Percentiles rank a stretch among this genome's conserved stretches.
Conservation (phyloP, 2,888 invertebrate genomes). For the Melinaea marsaeus region DNA sequence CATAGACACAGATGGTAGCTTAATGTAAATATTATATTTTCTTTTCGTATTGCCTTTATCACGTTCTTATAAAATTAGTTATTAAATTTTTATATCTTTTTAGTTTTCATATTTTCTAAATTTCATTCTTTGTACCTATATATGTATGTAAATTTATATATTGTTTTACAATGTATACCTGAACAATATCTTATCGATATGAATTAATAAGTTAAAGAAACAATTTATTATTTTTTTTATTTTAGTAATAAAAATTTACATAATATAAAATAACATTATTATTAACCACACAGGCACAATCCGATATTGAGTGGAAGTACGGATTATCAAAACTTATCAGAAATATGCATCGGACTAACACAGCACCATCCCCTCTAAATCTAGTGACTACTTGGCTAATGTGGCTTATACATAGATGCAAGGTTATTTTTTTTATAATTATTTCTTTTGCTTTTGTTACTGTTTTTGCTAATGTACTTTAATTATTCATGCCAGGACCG, state of each 20-base stretch:
- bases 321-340: conserved; percentile 98
- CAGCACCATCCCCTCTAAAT: conserved; percentile 98
- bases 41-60: no score
- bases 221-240: background rate
- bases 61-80: no score
- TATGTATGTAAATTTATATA: no score
- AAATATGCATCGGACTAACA: conserved; percentile 98
- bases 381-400: conserved; percentile 96
- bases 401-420: conserved; percentile 89
- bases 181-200: no score
- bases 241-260: background rate
- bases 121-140: no score
- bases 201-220: no score
- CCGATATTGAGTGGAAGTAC: conserved; percentile 99
- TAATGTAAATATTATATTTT: no score
- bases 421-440: conserved; percentile 62
- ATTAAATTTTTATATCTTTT: no score
- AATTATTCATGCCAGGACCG: conserved; percentile 67
- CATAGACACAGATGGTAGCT: no score
- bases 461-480: background rate
- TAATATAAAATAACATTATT: background rate
- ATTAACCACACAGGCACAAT: conserved; percentile 88
- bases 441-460: background rate
- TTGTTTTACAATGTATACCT: no score
- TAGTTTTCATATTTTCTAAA: no score